A percentile compares a stretch with the other conserved stretches of the same genome.
phyloP scores from a whole-genome alignment of 2,113 vertebrate species.

The Pica pica region DNA sequence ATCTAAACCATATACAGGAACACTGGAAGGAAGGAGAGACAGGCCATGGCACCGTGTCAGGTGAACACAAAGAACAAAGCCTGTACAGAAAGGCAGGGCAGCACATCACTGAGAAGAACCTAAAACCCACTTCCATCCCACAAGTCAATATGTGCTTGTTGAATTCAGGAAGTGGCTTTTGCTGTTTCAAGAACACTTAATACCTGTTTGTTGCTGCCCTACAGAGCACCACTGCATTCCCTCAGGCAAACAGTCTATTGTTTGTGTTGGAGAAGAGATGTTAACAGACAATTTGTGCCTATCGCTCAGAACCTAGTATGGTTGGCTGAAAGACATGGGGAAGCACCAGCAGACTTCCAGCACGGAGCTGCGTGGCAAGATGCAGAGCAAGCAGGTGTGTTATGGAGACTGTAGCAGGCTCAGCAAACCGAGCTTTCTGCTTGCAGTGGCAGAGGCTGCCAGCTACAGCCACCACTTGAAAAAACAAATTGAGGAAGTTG shows the following conservation, averaged over 20 bases:
- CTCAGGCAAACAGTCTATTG: neutral
- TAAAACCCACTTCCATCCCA: constrained; percentile 46
- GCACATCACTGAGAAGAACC: neutral
- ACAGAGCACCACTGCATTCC: neutral
- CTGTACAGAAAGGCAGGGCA: neutral
- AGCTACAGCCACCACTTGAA: neutral
- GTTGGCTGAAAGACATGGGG: neutral
- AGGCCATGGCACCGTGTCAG: neutral
- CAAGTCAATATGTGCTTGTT: constrained; percentile 31
- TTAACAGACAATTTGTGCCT: neutral
- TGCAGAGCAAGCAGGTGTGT: neutral
- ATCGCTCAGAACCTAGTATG: neutral
- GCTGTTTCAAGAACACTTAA: constrained; percentile 60
- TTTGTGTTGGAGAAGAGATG: neutral
- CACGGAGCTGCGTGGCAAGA: neutral
- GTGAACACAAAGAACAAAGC: constrained; percentile 40
- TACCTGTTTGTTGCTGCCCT: constrained; percentile 56
- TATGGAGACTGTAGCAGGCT: neutral
- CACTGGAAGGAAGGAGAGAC: neutral
- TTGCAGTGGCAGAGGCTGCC: neutral
- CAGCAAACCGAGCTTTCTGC: neutral
- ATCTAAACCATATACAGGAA: neutral
- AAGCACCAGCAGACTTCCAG: neutral
- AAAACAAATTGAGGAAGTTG: constrained; percentile 11
- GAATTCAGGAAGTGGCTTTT: constrained; percentile 64